A percentile compares a stretch with the other conserved stretches of the same genome.
phyloP scores from a whole-genome alignment of 1,140 invertebrate species.

The Trichoplusia ni region DNA sequence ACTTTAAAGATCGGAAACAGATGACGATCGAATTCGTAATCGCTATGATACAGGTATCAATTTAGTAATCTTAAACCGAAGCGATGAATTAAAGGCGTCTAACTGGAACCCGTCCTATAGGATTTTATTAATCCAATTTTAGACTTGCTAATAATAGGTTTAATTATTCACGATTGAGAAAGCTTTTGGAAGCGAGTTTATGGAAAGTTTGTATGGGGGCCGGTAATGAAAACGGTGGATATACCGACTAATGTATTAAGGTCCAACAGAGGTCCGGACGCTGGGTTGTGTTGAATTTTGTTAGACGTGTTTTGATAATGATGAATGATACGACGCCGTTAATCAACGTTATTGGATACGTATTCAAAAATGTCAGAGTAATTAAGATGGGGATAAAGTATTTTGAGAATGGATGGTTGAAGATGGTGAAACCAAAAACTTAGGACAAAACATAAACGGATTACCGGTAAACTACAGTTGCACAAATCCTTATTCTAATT shows the following conservation, averaged over 20 bases:
- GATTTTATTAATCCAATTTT: slow-evolving; percentile 70
- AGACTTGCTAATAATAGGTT: slow-evolving; percentile 68
- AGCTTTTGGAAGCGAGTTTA: slow-evolving; percentile 64
- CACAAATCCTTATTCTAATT: too few species aligned
- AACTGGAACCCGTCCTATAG: slow-evolving; percentile 42
- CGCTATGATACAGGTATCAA: slow-evolving; percentile 32
- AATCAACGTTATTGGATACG: too few species aligned
- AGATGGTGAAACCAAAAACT: too few species aligned
- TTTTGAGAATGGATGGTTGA: too few species aligned
- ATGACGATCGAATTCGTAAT: slow-evolving; percentile 21
- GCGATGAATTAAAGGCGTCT: slow-evolving; percentile 51
- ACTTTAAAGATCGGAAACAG: slow-evolving; percentile 2
- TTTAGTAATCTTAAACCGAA: slow-evolving; percentile 5
- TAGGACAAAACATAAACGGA: too few species aligned
- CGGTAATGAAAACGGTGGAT: slow-evolving; percentile 62
- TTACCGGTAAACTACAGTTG: too few species aligned
- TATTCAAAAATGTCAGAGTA: too few species aligned
- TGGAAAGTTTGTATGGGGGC: slow-evolving; percentile 61
- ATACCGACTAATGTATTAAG: slow-evolving; percentile 34
- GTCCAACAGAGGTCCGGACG: slow-evolving; percentile 24
- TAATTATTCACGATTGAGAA: slow-evolving; percentile 75
- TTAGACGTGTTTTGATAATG: slow-evolving; percentile 32
- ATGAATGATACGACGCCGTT: slow-evolving; percentile 29
- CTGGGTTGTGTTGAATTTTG: slow-evolving; percentile 29
- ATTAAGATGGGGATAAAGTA: too few species aligned